phyloP scores from a whole-genome alignment of 2,113 vertebrate genomes.

The Zeus faber region DNA sequence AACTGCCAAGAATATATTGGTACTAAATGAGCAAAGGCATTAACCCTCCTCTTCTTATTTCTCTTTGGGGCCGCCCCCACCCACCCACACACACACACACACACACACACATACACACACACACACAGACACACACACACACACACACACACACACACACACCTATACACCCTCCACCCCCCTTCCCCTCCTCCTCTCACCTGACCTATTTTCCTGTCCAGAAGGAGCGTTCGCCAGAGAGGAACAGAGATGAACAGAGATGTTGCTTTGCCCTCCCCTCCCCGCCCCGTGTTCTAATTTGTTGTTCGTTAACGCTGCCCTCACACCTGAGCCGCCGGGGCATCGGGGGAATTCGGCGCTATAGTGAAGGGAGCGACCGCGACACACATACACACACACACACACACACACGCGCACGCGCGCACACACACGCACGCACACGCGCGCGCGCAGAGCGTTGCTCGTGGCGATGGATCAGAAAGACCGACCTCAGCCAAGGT shows the following conservation, averaged over 20 bases:
- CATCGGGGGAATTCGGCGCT: slow-evolving; percentile 20
- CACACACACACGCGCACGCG: slow-evolving; percentile 15
- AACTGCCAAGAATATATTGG: slow-evolving; percentile 69
- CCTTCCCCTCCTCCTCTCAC: slow-evolving; percentile 38
- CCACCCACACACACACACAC: slow-evolving; percentile 1
- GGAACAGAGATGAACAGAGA: slow-evolving; percentile 50
- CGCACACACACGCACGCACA: slow-evolving; percentile 22
- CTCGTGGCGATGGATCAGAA: no score
- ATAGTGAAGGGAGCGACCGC: background rate
- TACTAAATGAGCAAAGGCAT: slow-evolving; percentile 63
- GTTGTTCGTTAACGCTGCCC: slow-evolving; percentile 69
- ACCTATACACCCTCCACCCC: slow-evolving; percentile 3
- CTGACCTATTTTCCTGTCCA: slow-evolving; percentile 71
- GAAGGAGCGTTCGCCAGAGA: slow-evolving; percentile 60
- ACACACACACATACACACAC: background rate
- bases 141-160: slow-evolving; percentile 3
- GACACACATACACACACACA: no score
- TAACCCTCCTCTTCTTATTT: slow-evolving; percentile 39
- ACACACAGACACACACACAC: slow-evolving; percentile 15
- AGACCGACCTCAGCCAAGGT: no score
- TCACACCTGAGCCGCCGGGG: slow-evolving; percentile 71
- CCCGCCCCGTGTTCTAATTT: slow-evolving; percentile 66
- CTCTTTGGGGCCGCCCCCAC: slow-evolving; percentile 26
- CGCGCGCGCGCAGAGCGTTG: no score
- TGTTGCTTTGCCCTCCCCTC: slow-evolving; percentile 52